Percentiles rank a stretch among this genome's conserved stretches.
Conservation (phyloP, 1,140 invertebrate species). For the Colletes gigas region DNA sequence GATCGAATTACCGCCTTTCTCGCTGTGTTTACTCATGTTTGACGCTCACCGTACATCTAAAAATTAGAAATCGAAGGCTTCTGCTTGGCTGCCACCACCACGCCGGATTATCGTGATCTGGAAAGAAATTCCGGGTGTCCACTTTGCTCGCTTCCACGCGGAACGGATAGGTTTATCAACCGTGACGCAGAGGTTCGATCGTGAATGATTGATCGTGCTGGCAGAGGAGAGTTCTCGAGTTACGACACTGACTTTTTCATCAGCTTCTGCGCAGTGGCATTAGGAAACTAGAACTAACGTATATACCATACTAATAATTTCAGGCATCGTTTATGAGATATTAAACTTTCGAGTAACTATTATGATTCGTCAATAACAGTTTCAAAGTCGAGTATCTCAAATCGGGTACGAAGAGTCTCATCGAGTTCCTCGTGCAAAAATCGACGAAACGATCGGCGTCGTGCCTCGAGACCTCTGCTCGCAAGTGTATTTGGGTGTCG, state of each 20-base stretch:
- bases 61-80: neutral
- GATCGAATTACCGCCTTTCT: no score
- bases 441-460: neutral
- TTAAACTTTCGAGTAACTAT: no score
- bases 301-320: no score
- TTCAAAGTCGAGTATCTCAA: no score
- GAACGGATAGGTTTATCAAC: conserved; percentile 27
- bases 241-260: no score
- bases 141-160: neutral
- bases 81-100: conserved; percentile 15
- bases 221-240: no score
- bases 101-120: conserved; percentile 27
- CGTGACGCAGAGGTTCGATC: conserved; percentile 7
- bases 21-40: no score
- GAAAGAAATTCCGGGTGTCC: neutral
- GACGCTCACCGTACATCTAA: neutral
- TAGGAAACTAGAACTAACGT: no score
- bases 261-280: no score
- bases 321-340: no score
- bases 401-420: no score
- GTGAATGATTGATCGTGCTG: neutral
- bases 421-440: neutral
- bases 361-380: no score
- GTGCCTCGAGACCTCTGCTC: neutral
- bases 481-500: neutral